A percentile compares a stretch with the other conserved stretches of the same genome.
Evolutionary conservation across 1,140 invertebrate species (phyloP).

Genomic region (Pygmarrhopalites habei): DNA sequence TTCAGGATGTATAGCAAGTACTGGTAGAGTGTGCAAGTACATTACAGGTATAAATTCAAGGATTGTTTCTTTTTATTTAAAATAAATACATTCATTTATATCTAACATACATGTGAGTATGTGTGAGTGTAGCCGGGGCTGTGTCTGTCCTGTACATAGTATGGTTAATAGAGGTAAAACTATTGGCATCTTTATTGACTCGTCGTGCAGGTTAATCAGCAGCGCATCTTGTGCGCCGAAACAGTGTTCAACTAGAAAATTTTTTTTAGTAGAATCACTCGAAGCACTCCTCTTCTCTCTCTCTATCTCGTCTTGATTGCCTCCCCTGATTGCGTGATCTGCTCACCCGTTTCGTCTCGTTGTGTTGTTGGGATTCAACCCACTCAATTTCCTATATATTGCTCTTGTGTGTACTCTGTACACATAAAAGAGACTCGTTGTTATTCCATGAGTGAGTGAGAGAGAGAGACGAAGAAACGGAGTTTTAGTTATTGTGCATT

Average conservation of each 20-base stretch:
- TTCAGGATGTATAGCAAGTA: no score
- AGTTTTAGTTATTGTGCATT: no score
- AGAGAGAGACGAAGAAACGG: no score
- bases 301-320: constrained; percentile 27
- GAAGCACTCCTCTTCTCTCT: constrained; percentile 14
- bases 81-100: no score
- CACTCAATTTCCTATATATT: constrained; percentile 13
- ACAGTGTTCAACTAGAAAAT: constrained; percentile 11
- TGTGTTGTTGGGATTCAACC: neutral
- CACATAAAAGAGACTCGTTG: no score
- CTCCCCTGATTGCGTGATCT: constrained; percentile 21
- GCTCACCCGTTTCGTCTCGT: constrained; percentile 6
- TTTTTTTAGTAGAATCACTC: constrained; percentile 16
- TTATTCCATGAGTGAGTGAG: no score
- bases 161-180: constrained; percentile 26
- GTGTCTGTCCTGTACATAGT: neutral
- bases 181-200: constrained; percentile 40
- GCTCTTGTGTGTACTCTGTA: no score
- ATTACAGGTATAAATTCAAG: no score
- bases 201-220: constrained; percentile 39
- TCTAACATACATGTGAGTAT: neutral
- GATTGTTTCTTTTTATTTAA: no score
- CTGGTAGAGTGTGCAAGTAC: no score
- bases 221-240: constrained; percentile 29
- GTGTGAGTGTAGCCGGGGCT: neutral